Evolutionary conservation across 1,140 invertebrate species (phyloP), one percentile per base, ranked within the genome.

Genomic region (Leptinotarsa lineolata): DNA sequence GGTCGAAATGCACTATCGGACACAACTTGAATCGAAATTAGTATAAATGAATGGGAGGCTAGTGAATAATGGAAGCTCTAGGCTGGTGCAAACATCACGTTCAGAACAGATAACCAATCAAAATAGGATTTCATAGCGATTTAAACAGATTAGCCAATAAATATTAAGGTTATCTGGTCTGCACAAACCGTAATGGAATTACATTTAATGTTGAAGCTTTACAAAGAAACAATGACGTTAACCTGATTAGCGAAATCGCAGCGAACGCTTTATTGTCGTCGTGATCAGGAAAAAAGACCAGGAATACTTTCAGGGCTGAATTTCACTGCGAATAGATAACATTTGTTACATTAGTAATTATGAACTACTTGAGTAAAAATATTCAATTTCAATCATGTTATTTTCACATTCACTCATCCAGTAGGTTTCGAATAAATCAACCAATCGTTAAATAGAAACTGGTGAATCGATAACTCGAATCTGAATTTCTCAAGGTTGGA

Each of bases 11-110:
- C 61, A 12, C 20, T 63, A 22, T 11, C 20, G 24, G 58, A 71
- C 24, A 30, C 24, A 15, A 67, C 65, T 12, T 16, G 54, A 70
- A 70, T 70, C 13, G 20, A 18, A 73, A 73, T 74, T 76, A 71
- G 68, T 72, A 64, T 72, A 72, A 72, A 74, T 77, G 73, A 72
- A 69, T 72, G 76, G 65, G 72, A 77, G 66, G 74, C 45, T 77
- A 74, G 69, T 68, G 73, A 46, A 70, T 74, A 72, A 74, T 74
- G 70, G 58, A 70, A 73, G 72, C 73, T 59, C 48, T 69, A 64
- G 63, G 59, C 44, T 39, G 39, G 22, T 72, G 30, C 70, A 70
- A 68, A 68, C 59, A 46, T 67, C 74, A 76, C 72, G 68, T 69
- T 58, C 71, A 70, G 68, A 59, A 16, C 72, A 73, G 74, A 76